These are phyloP conservation scores for Trypoxylus dichotomus DNA, from an alignment of 1,140 invertebrate species.

Conservation along the genomic window DNA sequence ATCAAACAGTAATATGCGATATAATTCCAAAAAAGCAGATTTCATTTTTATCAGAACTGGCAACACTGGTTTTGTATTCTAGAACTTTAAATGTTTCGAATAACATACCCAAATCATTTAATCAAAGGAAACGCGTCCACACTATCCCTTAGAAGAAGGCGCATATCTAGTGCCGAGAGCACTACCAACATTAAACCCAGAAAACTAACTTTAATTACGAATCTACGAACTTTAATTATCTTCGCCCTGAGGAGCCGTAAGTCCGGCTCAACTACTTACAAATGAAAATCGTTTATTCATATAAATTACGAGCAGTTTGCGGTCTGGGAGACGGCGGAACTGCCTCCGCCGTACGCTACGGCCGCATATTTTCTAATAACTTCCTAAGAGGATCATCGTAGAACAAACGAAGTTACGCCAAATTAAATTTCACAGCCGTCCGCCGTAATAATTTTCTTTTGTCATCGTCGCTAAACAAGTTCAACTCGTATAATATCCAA, in stretches of 20 bases:
- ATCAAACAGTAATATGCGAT: too few relatives aligned
- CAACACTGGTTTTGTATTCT: too few relatives aligned
- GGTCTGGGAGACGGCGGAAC: background rate
- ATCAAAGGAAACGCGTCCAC: too few relatives aligned
- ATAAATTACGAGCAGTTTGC: background rate
- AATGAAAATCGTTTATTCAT: background rate
- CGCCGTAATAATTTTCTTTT: background rate
- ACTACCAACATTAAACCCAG: background rate
- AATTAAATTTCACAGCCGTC: background rate
- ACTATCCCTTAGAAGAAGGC: too few relatives aligned
- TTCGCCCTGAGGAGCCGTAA: background rate
- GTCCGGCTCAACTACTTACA: background rate
- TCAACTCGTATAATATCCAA: background rate
- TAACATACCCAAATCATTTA: too few relatives aligned
- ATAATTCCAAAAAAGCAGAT: too few relatives aligned
- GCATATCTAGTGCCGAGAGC: too few relatives aligned
- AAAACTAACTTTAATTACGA: background rate
- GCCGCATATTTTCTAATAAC: conserved; percentile 3
- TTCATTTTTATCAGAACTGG: too few relatives aligned
- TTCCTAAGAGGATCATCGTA: background rate
- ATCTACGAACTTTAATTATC: background rate
- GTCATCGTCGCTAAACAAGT: background rate
- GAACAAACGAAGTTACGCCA: background rate
- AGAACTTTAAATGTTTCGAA: too few relatives aligned
- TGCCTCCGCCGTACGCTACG: background rate